A percentile compares a stretch with the other conserved stretches of the same genome.
These are phyloP conservation scores for Agrypnus murinus DNA, from an alignment of 2,888 invertebrate species.

Conservation along the genomic window DNA sequence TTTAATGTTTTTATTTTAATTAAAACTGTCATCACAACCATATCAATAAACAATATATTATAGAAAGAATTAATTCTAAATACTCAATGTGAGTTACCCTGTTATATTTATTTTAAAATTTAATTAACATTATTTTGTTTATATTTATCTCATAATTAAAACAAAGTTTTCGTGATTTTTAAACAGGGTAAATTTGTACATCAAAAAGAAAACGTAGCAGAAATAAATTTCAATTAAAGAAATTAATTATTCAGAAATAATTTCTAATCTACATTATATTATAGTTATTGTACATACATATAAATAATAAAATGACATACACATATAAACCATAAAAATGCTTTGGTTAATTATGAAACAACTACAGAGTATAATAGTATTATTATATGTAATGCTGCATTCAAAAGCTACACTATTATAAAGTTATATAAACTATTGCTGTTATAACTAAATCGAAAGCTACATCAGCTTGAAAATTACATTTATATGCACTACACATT, in stretches of 20 bases:
- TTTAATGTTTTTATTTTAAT: no score
- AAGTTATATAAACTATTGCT: background rate
- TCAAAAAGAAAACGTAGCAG: background rate
- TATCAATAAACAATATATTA: conserved; percentile 4
- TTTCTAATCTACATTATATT: no score
- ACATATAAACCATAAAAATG: no score
- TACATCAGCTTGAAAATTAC: conserved; percentile 3
- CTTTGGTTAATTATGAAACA: conserved; percentile 8
- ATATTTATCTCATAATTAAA: conserved; percentile 17
- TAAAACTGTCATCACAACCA: conserved; percentile 21
- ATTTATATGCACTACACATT: conserved; percentile 11
- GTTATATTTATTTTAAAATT: conserved; percentile 18
- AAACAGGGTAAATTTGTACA: background rate
- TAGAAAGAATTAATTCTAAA: background rate
- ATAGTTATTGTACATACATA: no score
- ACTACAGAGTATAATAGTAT: background rate
- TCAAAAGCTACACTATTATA: background rate
- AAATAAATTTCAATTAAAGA: background rate
- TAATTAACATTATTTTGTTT: background rate
- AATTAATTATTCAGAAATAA: no score
- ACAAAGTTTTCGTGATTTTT: background rate
- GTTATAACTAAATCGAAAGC: background rate
- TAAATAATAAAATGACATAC: no score
- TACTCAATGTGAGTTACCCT: conserved; percentile 46
- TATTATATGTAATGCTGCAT: conserved; percentile 13